Conservation (phyloP, 2,888 invertebrate genomes). For the Bombylius discolor region DNA sequence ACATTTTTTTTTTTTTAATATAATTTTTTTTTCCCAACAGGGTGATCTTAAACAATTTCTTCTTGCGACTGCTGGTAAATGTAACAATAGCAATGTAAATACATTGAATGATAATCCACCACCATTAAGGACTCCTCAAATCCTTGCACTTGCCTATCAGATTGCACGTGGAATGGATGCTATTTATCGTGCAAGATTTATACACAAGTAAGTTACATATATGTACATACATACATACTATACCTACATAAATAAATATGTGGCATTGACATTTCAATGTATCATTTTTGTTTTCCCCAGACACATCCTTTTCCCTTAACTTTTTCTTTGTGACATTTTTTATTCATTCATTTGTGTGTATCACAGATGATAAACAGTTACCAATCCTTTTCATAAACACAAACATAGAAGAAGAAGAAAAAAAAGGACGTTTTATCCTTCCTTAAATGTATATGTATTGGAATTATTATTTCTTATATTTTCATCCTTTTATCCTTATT, state of each 20-base stretch:
- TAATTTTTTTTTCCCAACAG: slow-evolving; percentile 40
- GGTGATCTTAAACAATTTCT: slow-evolving; percentile 87
- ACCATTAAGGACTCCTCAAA: slow-evolving; percentile 54
- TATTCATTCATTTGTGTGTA: no score
- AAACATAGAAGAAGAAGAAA: no score
- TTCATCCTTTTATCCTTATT: background rate
- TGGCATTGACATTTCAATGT: background rate
- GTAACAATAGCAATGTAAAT: slow-evolving; percentile 26
- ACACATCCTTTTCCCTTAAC: background rate
- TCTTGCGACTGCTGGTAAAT: slow-evolving; percentile 42
- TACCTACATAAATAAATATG: no score
- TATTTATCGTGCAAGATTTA: slow-evolving; percentile 56
- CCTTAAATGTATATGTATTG: no score
- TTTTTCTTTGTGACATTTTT: no score
- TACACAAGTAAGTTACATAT: slow-evolving; percentile 52
- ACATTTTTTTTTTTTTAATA: background rate
- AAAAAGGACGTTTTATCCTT: no score
- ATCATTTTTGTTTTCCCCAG: background rate
- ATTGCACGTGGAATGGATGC: slow-evolving; percentile 73
- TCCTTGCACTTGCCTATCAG: slow-evolving; percentile 55
- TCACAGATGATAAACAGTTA: no score
- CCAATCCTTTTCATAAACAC: no score
- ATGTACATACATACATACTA: background rate
- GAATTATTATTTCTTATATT: background rate
- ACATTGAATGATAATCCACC: slow-evolving; percentile 34